These are phyloP conservation scores for Kryphioiulus occultus DNA, from an alignment of 2,888 invertebrate species.

Conservation along the genomic window DNA sequence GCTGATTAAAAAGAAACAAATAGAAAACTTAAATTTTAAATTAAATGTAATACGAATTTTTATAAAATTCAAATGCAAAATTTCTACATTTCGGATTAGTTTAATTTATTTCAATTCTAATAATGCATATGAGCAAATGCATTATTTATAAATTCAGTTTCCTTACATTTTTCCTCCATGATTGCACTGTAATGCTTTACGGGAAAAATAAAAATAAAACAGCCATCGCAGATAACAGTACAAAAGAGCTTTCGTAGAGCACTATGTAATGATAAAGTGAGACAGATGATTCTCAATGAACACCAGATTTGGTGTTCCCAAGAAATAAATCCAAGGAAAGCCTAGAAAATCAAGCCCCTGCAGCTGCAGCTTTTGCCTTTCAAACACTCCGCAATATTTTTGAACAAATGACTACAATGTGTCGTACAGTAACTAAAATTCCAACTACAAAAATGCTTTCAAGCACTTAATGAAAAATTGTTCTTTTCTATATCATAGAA, in stretches of 20 bases:
- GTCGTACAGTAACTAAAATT: not conserved
- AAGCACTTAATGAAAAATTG: too few relatives aligned
- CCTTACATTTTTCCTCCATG: too few relatives aligned
- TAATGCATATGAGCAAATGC: too few relatives aligned
- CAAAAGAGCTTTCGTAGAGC: not conserved
- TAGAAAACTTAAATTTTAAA: too few relatives aligned
- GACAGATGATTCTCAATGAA: not conserved
- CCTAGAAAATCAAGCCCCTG: not conserved
- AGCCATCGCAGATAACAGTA: not conserved
- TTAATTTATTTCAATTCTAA: too few relatives aligned
- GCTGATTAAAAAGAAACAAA: not conserved
- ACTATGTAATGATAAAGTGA: not conserved
- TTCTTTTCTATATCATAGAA: too few relatives aligned
- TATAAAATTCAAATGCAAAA: too few relatives aligned
- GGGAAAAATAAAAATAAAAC: not conserved
- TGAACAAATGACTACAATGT: not conserved
- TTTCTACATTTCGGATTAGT: too few relatives aligned
- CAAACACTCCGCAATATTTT: not conserved
- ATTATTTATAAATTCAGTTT: too few relatives aligned
- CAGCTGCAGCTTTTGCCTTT: not conserved
- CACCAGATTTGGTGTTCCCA: slow-evolving; percentile 5
- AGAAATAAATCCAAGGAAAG: not conserved
- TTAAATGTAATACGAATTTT: too few relatives aligned
- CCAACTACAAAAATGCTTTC: too few relatives aligned
- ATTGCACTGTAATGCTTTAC: not conserved